Conservation (phyloP, 2,797 vertebrate genomes). For the Paedocypris micromegethes region DNA sequence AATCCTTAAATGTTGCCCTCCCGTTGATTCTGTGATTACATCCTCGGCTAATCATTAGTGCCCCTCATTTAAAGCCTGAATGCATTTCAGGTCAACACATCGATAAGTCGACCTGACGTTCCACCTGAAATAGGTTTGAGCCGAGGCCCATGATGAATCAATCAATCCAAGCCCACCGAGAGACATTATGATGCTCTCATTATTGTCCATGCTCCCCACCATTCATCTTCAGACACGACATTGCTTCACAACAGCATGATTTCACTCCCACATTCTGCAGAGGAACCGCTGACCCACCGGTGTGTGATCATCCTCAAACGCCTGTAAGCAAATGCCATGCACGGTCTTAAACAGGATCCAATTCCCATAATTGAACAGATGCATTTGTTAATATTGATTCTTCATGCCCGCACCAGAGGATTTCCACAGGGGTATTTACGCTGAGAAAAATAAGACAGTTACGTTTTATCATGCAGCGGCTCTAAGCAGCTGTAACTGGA, state of each 20-base stretch:
- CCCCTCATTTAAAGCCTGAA: constrained; percentile 52
- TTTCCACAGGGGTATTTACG: constrained; percentile 29
- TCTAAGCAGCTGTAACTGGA: constrained; percentile 50
- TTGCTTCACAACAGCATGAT: constrained; percentile 16
- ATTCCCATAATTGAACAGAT: constrained; percentile 28
- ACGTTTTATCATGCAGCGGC: constrained; percentile 26
- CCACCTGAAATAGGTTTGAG: constrained; percentile 50
- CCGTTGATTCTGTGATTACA: constrained; percentile 53
- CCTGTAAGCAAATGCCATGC: constrained; percentile 13
- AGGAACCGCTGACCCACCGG: constrained; percentile 21
- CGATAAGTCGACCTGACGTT: constrained; percentile 54
- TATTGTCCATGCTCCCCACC: background rate
- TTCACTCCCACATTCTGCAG: constrained; percentile 13
- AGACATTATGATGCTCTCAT: constrained; percentile 32
- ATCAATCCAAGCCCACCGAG: constrained; percentile 26
- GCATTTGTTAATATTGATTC: constrained; percentile 35
- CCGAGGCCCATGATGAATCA: constrained; percentile 55
- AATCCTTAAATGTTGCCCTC: constrained; percentile 35
- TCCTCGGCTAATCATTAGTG: constrained; percentile 56
- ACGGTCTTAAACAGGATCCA: constrained; percentile 23
- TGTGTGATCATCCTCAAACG: constrained; percentile 12
- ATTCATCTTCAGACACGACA: constrained; percentile 7
- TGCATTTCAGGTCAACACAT: constrained; percentile 57
- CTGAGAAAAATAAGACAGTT: constrained; percentile 28
- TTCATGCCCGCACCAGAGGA: background rate